Percentiles rank a stretch among this genome's conserved stretches.
These are phyloP conservation scores for Sialis fuliginosa DNA, from an alignment of 2,888 invertebrate genomes.

Conservation along the genomic window DNA sequence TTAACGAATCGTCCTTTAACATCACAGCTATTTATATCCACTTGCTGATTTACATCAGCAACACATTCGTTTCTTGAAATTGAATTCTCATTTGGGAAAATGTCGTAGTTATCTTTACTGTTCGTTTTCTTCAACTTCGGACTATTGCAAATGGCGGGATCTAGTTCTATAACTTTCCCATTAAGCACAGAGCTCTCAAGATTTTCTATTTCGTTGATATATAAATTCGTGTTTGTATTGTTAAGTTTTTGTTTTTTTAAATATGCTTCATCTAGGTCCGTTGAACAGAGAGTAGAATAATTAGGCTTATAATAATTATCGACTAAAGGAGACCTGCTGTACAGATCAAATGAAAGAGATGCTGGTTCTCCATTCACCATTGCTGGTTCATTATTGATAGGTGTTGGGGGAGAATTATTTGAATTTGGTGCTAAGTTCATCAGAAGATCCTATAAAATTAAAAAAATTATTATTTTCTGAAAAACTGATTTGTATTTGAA, in stretches of 20 bases:
- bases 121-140: too few relatives aligned
- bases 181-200: neutral
- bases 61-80: too few relatives aligned
- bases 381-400: conserved; percentile 22
- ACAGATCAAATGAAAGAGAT: conserved; percentile 28
- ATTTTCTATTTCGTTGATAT: neutral
- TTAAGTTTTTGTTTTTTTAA: conserved; percentile 14
- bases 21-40: too few relatives aligned
- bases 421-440: conserved; percentile 36
- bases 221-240: neutral
- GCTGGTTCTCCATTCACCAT: conserved; percentile 16
- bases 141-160: too few relatives aligned
- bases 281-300: conserved; percentile 27
- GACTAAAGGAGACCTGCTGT: conserved; percentile 30
- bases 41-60: too few relatives aligned
- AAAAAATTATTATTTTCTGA: neutral
- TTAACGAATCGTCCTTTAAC: too few relatives aligned
- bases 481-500: neutral
- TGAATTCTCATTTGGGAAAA: too few relatives aligned
- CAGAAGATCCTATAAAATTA: conserved; percentile 29
- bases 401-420: conserved; percentile 23
- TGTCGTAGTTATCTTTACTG: too few relatives aligned
- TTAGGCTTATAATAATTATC: conserved; percentile 31
- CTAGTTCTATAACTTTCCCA: too few relatives aligned
- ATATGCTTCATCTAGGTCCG: conserved; percentile 10